Percentiles rank a stretch among this genome's conserved stretches.
phyloP scores from a whole-genome alignment of 2,888 invertebrate genomes.

The Heliconius ismenius region DNA sequence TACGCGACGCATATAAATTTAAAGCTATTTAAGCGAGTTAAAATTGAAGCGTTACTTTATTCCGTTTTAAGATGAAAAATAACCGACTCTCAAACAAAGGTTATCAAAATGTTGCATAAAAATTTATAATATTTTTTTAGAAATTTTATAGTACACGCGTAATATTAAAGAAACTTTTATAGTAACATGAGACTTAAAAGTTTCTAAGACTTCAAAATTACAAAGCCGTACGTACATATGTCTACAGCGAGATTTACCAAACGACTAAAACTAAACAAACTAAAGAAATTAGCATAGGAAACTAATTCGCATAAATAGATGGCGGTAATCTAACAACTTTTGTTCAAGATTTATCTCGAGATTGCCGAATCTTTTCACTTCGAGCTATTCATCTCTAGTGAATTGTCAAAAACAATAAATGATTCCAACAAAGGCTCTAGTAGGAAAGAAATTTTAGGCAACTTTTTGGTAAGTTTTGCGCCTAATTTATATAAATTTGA shows the following conservation, averaged over 20 bases:
- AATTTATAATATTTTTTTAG: not conserved
- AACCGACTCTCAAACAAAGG: not conserved
- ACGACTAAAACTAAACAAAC: not conserved
- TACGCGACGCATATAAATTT: not conserved
- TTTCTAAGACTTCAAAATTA: not conserved
- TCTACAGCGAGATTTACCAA: not conserved
- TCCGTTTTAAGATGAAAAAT: no score
- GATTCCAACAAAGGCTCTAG: constrained; percentile 27
- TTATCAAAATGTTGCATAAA: no score
- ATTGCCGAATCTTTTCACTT: constrained; percentile 34
- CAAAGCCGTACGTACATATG: not conserved
- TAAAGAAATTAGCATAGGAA: constrained; percentile 30
- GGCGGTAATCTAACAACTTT: constrained; percentile 26
- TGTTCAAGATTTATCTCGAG: constrained; percentile 19
- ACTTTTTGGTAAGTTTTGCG: constrained; percentile 26
- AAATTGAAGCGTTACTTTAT: not conserved
- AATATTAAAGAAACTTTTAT: not conserved
- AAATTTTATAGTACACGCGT: not conserved
- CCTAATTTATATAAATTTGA: constrained; percentile 19
- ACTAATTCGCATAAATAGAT: constrained; percentile 35
- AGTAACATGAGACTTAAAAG: not conserved
- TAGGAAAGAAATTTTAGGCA: not conserved
- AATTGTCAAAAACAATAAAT: constrained; percentile 40
- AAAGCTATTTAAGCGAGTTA: not conserved
- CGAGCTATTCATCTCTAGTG: constrained; percentile 31